Percentiles rank a stretch among this genome's conserved stretches.
Evolutionary conservation across 2,797 vertebrate genomes (phyloP).

Genomic region (Pangasius larnaudii): DNA sequence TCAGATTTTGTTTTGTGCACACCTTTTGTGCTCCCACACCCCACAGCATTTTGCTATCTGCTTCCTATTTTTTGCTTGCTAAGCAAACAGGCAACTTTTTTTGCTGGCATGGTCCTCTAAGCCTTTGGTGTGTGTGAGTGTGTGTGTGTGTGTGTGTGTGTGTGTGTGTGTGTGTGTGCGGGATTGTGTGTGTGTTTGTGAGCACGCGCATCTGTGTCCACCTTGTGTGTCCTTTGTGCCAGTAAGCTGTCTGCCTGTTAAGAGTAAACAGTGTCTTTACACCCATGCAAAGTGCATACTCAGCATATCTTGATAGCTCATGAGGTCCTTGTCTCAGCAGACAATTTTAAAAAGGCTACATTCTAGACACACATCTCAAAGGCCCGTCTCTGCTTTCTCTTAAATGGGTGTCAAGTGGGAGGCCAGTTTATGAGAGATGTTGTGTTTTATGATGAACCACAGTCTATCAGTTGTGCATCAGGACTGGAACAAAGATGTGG

Average conservation of each 20-base stretch:
- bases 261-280: constrained; percentile 73
- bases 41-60: constrained; percentile 45
- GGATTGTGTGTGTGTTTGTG: background rate
- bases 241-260: constrained; percentile 65
- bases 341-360: constrained; percentile 28
- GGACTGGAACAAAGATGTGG: background rate
- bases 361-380: constrained; percentile 21
- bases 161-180: background rate
- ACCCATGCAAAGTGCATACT: constrained; percentile 62
- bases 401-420: constrained; percentile 25
- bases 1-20: constrained; percentile 33
- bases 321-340: constrained; percentile 46
- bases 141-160: background rate
- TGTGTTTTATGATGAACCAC: background rate
- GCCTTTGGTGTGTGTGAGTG: constrained; percentile 22
- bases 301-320: constrained; percentile 51
- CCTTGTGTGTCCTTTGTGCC: constrained; percentile 51
- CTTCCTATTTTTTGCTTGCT: constrained; percentile 30
- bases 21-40: constrained; percentile 26
- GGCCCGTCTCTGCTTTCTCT: constrained; percentile 23
- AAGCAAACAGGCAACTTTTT: constrained; percentile 25
- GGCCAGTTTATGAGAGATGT: constrained; percentile 9
- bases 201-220: background rate
- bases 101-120: constrained; percentile 22
- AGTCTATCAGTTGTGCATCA: background rate